Evolutionary conservation across 1,140 invertebrate genomes (phyloP).

Genomic region (Drosophila fuyamai): DNA sequence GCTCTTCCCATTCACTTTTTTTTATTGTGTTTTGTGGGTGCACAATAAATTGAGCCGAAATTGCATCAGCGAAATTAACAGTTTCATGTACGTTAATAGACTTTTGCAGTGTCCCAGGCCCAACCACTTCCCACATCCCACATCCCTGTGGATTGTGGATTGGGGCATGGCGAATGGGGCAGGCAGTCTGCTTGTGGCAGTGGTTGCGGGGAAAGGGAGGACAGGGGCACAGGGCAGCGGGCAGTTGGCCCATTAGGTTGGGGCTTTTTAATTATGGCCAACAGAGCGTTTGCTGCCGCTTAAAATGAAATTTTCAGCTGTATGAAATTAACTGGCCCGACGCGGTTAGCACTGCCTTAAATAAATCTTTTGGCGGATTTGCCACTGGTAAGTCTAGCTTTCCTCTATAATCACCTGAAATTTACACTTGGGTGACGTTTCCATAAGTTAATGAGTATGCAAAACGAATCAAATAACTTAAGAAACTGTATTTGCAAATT

Average conservation of each 20-base stretch:
- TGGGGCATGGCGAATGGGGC: no score
- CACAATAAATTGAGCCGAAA: slow-evolving; percentile 82
- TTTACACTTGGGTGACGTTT: neutral
- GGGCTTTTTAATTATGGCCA: slow-evolving; percentile 56
- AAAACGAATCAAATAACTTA: neutral
- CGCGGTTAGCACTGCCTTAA: slow-evolving; percentile 16
- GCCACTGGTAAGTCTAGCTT: no score
- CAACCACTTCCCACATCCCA: slow-evolving; percentile 4
- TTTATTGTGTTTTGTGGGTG: slow-evolving; percentile 70
- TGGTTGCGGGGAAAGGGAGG: neutral
- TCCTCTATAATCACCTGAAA: neutral
- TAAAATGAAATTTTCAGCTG: slow-evolving; percentile 45
- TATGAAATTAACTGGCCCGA: slow-evolving; percentile 7
- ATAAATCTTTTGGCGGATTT: neutral
- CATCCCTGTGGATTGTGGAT: neutral
- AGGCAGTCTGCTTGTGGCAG: slow-evolving; percentile 4
- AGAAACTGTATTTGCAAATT: no score
- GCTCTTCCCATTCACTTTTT: slow-evolving; percentile 33
- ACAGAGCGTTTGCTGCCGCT: slow-evolving; percentile 40
- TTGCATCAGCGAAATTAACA: slow-evolving; percentile 82
- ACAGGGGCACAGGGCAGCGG: slow-evolving; percentile 8
- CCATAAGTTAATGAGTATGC: neutral
- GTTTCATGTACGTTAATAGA: slow-evolving; percentile 81
- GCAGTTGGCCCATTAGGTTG: slow-evolving; percentile 49
- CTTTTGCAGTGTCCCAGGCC: slow-evolving; percentile 58